Percentiles rank a stretch among this genome's conserved stretches.
These are phyloP conservation scores for Hetaerina titia DNA, from an alignment of 2,888 invertebrate species.

Conservation along the genomic window DNA sequence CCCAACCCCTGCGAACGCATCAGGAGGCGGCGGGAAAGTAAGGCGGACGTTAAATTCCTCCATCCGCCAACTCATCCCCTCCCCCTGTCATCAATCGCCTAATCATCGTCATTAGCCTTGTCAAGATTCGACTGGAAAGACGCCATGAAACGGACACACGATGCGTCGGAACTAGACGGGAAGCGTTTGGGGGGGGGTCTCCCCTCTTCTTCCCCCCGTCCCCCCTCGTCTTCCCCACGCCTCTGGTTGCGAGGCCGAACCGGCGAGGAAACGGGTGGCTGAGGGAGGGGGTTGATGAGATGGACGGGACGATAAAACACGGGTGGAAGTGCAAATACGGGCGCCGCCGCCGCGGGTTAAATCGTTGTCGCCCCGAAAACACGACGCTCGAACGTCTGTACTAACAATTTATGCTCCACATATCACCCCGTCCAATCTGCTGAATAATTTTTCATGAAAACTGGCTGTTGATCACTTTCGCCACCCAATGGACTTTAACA, in stretches of 20 bases:
- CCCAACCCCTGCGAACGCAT: too few relatives aligned
- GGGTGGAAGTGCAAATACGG: background rate
- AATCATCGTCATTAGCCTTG: slow-evolving; percentile 52
- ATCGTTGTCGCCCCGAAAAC: background rate
- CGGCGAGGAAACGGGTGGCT: too few relatives aligned
- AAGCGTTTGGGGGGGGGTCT: background rate
- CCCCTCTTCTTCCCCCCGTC: background rate
- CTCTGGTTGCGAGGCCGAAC: background rate
- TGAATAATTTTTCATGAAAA: background rate
- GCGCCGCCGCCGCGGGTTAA: background rate
- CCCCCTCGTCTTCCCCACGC: background rate
- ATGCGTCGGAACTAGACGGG: background rate
- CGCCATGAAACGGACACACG: slow-evolving; percentile 23
- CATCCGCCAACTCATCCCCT: background rate
- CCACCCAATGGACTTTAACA: background rate
- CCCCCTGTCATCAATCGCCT: slow-evolving; percentile 22
- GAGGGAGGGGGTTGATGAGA: background rate
- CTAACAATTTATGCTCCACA: background rate
- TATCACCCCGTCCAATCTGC: background rate
- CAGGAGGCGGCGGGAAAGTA: too few relatives aligned
- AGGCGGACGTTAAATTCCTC: too few relatives aligned
- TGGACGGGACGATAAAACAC: background rate
- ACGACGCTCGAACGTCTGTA: background rate
- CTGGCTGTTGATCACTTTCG: background rate
- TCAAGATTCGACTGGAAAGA: slow-evolving; percentile 2